phyloP scores from a whole-genome alignment of 2,888 invertebrate species.

The Malachius bipustulatus region DNA sequence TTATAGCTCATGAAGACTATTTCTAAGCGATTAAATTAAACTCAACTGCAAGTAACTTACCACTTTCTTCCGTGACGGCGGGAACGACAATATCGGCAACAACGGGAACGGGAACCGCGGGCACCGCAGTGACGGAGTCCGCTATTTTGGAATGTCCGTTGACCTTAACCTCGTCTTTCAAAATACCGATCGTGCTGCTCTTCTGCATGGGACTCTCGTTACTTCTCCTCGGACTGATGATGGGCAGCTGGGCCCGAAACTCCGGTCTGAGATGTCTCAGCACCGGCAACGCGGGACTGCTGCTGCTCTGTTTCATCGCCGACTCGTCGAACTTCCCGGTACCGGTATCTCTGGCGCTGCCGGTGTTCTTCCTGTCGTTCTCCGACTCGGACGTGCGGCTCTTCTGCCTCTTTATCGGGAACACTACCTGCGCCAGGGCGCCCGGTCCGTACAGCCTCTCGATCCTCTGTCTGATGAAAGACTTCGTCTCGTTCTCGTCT shows the following conservation, averaged over 20 bases:
- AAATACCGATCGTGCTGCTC: constrained; percentile 31
- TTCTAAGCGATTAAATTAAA: no score
- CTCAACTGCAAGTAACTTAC: no score
- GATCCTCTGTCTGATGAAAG: constrained; percentile 80
- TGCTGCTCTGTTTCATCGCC: constrained; percentile 35
- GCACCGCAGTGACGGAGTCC: background rate
- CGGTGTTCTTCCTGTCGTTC: constrained; percentile 11
- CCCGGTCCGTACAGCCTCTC: constrained; percentile 82
- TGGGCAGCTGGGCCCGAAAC: constrained; percentile 72
- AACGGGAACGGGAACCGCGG: constrained; percentile 5
- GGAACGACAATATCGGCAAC: constrained; percentile 9
- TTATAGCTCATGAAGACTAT: no score
- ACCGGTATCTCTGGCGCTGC: constrained; percentile 15
- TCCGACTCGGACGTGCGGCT: constrained; percentile 30
- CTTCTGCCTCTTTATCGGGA: constrained; percentile 51
- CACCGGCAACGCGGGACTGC: constrained; percentile 54
- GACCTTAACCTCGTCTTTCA: constrained; percentile 28
- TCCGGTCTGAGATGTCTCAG: constrained; percentile 73
- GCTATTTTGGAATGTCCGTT: constrained; percentile 25
- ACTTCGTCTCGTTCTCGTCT: constrained; percentile 45
- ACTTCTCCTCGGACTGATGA: constrained; percentile 48
- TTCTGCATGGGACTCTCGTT: constrained; percentile 29
- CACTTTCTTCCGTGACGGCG: constrained; percentile 12
- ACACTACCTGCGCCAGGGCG: constrained; percentile 74
- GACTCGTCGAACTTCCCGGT: constrained; percentile 26